A percentile compares a stretch with the other conserved stretches of the same genome.
These are phyloP conservation scores for Sclerurus mexicanus DNA, from an alignment of 2,113 vertebrate genomes.

Conservation along the genomic window DNA sequence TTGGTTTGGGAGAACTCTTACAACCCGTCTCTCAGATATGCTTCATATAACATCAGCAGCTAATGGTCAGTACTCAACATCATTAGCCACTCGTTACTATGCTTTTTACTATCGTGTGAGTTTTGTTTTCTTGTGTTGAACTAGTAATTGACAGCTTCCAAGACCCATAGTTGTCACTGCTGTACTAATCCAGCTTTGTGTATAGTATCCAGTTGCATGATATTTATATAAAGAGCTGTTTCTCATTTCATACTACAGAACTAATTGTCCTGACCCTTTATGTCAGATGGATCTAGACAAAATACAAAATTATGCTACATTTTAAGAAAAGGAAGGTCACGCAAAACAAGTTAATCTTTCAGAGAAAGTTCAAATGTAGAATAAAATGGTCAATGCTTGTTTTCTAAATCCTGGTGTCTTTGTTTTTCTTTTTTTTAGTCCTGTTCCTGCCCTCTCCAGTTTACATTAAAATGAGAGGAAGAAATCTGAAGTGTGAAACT, in stretches of 20 bases:
- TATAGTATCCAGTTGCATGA: background rate
- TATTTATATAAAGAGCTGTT: background rate
- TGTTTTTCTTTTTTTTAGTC: background rate
- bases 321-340: background rate
- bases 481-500: background rate
- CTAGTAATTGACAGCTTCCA: background rate
- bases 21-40: background rate
- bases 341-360: background rate
- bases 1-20: background rate
- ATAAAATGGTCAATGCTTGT: background rate
- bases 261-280: background rate
- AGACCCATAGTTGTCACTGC: background rate
- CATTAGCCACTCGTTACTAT: background rate
- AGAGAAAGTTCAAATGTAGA: background rate
- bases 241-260: background rate
- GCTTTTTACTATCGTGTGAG: background rate
- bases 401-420: background rate
- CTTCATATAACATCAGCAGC: background rate
- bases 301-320: background rate
- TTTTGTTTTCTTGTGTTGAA: background rate
- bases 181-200: background rate
- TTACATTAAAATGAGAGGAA: background rate
- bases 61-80: background rate
- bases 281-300: background rate
- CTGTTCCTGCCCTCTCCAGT: background rate